Percentiles rank a stretch among this genome's conserved stretches.
Evolutionary conservation across 2,797 vertebrate genomes (phyloP).

Genomic region (Helostoma temminkii): DNA sequence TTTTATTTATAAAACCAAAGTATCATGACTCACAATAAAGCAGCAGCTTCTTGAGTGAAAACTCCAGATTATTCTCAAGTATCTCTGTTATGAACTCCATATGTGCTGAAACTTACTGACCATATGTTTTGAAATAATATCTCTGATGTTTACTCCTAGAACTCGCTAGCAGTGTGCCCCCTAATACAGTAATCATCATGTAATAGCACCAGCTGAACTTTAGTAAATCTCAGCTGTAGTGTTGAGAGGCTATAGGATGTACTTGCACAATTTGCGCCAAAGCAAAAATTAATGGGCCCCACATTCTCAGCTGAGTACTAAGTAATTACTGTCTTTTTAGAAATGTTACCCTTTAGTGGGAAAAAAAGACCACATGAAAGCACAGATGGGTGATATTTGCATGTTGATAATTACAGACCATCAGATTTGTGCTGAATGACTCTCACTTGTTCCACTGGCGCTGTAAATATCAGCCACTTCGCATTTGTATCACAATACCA

Average conservation of each 20-base stretch:
- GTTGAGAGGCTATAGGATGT: constrained; percentile 38
- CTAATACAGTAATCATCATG: constrained; percentile 15
- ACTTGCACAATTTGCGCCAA: constrained; percentile 51
- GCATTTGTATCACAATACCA: constrained; percentile 49
- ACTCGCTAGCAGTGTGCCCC: constrained; percentile 28
- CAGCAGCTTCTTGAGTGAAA: constrained; percentile 18
- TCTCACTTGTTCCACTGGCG: constrained; percentile 38
- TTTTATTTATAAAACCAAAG: too few species aligned
- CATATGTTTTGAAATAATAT: constrained; percentile 48
- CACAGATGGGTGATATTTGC: constrained; percentile 71
- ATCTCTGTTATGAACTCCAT: constrained; percentile 40
- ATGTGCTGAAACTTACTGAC: constrained; percentile 29
- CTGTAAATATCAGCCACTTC: constrained; percentile 59
- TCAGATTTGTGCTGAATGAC: constrained; percentile 49
- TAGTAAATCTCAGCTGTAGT: constrained; percentile 66
- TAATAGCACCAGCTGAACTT: constrained; percentile 56
- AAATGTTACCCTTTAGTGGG: constrained; percentile 68
- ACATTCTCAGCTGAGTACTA: constrained; percentile 61
- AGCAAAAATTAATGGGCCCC: constrained; percentile 65
- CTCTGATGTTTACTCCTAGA: constrained; percentile 29
- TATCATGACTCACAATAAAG: constrained; percentile 38
- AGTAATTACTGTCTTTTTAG: constrained; percentile 77
- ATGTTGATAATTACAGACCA: constrained; percentile 68
- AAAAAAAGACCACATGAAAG: constrained; percentile 58
- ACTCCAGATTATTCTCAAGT: constrained; percentile 34